Evolutionary conservation across 2,113 vertebrate genomes (phyloP).

Genomic region (Psophia crepitans): DNA sequence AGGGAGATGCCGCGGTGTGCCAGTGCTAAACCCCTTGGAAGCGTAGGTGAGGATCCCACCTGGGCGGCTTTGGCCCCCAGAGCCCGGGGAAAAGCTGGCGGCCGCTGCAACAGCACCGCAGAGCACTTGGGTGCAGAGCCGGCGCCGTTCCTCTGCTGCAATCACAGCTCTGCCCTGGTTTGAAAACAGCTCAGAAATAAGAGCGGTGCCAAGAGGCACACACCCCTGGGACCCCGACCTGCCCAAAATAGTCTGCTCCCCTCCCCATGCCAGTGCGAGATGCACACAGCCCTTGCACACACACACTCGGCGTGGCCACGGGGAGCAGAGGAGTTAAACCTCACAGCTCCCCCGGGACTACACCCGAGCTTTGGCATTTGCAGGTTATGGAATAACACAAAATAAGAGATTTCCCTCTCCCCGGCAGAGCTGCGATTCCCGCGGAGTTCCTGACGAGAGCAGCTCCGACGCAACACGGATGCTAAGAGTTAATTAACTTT

Average conservation of each 20-base stretch:
- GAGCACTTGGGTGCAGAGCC: background rate
- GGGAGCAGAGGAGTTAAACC: background rate
- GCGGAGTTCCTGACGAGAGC: background rate
- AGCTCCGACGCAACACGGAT: background rate
- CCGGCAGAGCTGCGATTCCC: background rate
- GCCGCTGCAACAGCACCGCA: background rate
- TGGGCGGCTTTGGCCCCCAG: background rate
- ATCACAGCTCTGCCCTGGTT: background rate
- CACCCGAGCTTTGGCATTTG: background rate
- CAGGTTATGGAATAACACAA: background rate
- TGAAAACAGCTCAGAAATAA: background rate
- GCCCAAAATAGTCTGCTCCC: background rate
- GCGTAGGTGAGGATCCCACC: background rate
- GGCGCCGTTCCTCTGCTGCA: background rate
- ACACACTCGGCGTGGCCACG: fast-evolving
- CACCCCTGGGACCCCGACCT: background rate
- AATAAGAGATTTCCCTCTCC: background rate
- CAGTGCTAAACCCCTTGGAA: background rate
- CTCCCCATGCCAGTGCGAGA: background rate
- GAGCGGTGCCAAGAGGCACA: background rate
- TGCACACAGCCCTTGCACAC: background rate
- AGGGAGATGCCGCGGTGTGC: fast-evolving
- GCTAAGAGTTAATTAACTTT: conserved; percentile 32
- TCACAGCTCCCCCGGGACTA: fast-evolving
- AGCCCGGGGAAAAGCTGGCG: fast-evolving